phyloP scores from a whole-genome alignment of 2,888 invertebrate species.

The Synergus laeviventris region DNA sequence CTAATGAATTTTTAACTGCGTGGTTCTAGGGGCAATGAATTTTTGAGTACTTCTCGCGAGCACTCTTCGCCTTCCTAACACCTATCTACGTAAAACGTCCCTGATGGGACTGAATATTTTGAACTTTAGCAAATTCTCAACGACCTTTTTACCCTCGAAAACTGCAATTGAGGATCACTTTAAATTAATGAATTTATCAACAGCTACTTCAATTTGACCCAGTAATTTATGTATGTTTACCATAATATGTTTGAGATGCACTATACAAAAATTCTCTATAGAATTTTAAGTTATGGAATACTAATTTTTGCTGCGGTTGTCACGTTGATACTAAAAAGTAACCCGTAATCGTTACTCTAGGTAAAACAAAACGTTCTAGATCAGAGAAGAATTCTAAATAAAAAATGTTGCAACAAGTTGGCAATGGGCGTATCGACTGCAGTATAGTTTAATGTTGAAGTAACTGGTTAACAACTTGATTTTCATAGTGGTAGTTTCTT shows the following conservation, averaged over 20 bases:
- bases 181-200: not conserved
- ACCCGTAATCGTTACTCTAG: not conserved
- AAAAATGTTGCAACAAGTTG: no score
- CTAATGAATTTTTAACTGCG: conserved; percentile 36
- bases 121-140: conserved; percentile 11
- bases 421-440: not conserved
- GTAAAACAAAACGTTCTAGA: no score
- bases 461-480: not conserved
- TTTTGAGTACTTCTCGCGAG: conserved; percentile 25
- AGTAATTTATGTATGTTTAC: not conserved
- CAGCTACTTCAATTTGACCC: not conserved
- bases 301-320: not conserved
- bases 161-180: not conserved
- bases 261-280: not conserved
- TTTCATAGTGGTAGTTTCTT: not conserved
- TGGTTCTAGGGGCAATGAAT: conserved; percentile 29
- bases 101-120: conserved; percentile 27
- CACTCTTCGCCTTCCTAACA: conserved; percentile 10
- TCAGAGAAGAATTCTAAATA: no score
- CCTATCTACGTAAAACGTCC: conserved; percentile 22
- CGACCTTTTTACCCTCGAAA: not conserved
- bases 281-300: not conserved
- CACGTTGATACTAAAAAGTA: not conserved
- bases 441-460: not conserved
- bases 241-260: not conserved